Percentiles rank a stretch among this genome's conserved stretches.
phyloP scores from a whole-genome alignment of 1,140 invertebrate genomes.

The Pogonomyrmex barbatus region DNA sequence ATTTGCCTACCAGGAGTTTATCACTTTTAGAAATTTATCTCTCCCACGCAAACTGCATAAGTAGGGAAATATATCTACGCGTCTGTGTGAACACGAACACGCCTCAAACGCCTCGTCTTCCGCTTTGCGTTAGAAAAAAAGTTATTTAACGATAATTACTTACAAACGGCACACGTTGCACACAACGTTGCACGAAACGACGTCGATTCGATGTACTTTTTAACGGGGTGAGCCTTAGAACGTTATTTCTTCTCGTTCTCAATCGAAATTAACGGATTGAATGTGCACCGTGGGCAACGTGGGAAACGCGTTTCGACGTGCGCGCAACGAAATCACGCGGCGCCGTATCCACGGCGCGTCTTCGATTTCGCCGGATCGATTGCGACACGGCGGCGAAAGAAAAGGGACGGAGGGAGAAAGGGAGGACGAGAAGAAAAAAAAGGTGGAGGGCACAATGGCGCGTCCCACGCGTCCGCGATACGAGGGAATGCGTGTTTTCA shows the following conservation, averaged over 20 bases:
- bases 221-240: not conserved
- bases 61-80: constrained; percentile 19
- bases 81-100: not conserved
- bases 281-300: not conserved
- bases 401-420: not conserved
- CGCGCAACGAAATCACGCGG: constrained; percentile 34
- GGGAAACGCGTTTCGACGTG: constrained; percentile 31
- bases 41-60: constrained; percentile 48
- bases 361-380: constrained; percentile 56
- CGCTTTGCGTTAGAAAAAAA: not conserved
- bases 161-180: not conserved
- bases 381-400: constrained; percentile 43
- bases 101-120: not conserved
- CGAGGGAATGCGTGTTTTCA: constrained; percentile 74
- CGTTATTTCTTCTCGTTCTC: not conserved
- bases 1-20: constrained; percentile 54
- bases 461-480: constrained; percentile 53
- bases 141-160: not conserved
- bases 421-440: not conserved
- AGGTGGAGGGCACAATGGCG: constrained; percentile 20
- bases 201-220: not conserved
- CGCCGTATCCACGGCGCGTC: constrained; percentile 32
- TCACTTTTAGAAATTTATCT: constrained; percentile 63
- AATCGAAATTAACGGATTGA: constrained; percentile 21
- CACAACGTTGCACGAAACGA: not conserved